Evolutionary conservation across 2,797 vertebrate species (phyloP), one percentile per base, ranked within the genome.

Genomic region (Rhincodon typus): DNA sequence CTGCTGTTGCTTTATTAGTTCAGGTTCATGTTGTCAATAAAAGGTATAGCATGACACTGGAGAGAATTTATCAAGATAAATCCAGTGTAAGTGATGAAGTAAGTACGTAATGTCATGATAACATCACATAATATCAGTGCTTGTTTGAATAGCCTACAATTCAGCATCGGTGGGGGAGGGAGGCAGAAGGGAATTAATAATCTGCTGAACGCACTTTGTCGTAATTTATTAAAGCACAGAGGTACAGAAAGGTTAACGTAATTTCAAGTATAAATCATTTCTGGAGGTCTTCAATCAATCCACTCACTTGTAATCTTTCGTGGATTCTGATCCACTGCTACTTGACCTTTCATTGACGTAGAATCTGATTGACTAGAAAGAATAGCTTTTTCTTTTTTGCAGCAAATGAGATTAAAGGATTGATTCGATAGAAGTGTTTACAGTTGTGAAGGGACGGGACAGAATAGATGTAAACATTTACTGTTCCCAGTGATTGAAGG

Each of bases 221-320:
- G 57, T 67, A 12, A 69, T 42, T 93, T 69, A 42, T 93, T 93
- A 38, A 93, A 69, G 90, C n/a, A 69, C n/a, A 67, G 90, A 42
- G 66, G 67, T 21, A 66, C 66, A 93, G 67, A 42, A 93, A 69
- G 67, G n/a, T 93, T n/a, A 93, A 34, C 62, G 10, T 93, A 42
- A n/a, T 66, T 67, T 93, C n/a, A 42, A 93, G 66, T 66, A 93
- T 67, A 69, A 93, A 69, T 93, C n/a, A 93, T 93, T 67, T 93
- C 62, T 93, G 19, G 66, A 93, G n/a, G n/a, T 42, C 62, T 69
- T 93, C 90, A 93, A 69, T 93, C 90, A 69, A 25, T 93, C 66
- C 62, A 93, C 34, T 93, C 23, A 69, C 34, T 67, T 67, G 38
- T 93, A 93, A 34, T 88, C 30, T 66, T 25, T 93, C 12, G 19